These are phyloP conservation scores for Aphelocoma coerulescens DNA, from an alignment of 2,113 vertebrate genomes.

Conservation along the genomic window DNA sequence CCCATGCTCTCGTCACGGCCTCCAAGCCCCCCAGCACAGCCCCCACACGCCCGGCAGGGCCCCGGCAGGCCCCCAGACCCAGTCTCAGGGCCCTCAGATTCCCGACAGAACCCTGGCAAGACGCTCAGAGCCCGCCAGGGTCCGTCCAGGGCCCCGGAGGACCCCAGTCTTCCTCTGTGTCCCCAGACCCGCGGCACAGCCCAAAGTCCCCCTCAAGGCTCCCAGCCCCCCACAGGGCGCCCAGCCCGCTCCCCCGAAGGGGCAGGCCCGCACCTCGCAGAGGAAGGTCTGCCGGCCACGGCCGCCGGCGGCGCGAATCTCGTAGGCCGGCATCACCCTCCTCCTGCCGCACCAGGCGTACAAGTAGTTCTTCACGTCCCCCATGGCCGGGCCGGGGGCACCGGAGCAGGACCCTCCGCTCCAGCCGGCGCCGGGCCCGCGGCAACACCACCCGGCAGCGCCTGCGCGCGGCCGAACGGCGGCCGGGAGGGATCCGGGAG, in stretches of 20 bases:
- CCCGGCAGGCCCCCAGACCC: background rate
- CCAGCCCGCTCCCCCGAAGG: background rate
- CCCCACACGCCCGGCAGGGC: background rate
- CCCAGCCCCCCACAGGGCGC: background rate
- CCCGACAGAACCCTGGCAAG: background rate
- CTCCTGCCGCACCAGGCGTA: slow-evolving; percentile 96
- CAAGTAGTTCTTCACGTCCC: slow-evolving; percentile 92
- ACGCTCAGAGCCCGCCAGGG: background rate
- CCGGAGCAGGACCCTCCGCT: too few species aligned
- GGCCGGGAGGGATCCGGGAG: background rate
- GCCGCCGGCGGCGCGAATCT: slow-evolving; percentile 87
- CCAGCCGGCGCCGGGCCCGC: background rate
- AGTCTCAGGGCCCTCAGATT: background rate
- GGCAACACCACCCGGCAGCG: background rate
- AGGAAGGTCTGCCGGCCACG: slow-evolving; percentile 91
- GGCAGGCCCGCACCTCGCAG: slow-evolving; percentile 82
- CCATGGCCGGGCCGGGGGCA: slow-evolving; percentile 71
- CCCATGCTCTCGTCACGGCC: background rate
- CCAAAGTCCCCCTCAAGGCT: background rate
- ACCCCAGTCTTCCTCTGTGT: rapidly evolving
- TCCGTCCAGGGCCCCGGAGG: too few species aligned
- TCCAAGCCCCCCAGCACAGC: too few species aligned
- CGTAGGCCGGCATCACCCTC: slow-evolving; percentile 86
- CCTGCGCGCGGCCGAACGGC: background rate
- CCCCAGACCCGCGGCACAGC: background rate